Base-by-base conservation (phyloP, 2,888 invertebrate species). In the Lymantria monacha region DNA sequence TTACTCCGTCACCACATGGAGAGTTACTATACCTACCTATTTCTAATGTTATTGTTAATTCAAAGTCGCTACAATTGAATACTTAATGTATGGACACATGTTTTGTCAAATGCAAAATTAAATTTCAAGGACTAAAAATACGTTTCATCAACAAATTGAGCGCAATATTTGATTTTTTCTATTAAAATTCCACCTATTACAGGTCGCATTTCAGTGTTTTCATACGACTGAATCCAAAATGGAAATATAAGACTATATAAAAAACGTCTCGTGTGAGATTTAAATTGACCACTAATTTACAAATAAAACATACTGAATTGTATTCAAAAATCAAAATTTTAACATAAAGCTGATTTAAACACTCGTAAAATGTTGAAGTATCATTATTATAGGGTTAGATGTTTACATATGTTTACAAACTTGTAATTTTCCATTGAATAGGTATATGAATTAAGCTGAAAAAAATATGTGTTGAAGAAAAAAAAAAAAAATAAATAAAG, bases 341-440 rank as follows among this genome's bases (percentile, higher is more conserved):
- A n/a, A 45, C 48, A 31, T 52, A 44, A 42, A 37, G 13, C 31
- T 48, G 52, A 42, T 31, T 52, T 48, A 53, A 45, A 48, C 33
- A 31, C 30, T 43, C 52, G 42, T 48, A 53, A 48, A n/a, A 53
- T 48, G 48, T 52, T 52, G 44, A 10, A 44, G 38, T 47, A 51
- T 47, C 38, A 46, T 51, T 51, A 40, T 47, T 47, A 38, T 41
- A 44, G 43, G 5, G 22, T 33, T 22, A 47, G 46, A 43, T 47
- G 43, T 41, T 41, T 46, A 2, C 40, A 40, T 47, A 33, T 38
- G 12, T 48, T 13, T 37, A 38, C 33, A 30, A n/a, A 14, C 15
- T 33, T 30, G 22, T 11, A 30, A 11, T 42, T 42, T 30, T 9
- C 30, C n/a, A 9, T 30, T 22, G 30, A 42, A 15, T 42, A 30